Conservation (phyloP, 2,888 invertebrate genomes). For the Trachelus troglodyta region DNA sequence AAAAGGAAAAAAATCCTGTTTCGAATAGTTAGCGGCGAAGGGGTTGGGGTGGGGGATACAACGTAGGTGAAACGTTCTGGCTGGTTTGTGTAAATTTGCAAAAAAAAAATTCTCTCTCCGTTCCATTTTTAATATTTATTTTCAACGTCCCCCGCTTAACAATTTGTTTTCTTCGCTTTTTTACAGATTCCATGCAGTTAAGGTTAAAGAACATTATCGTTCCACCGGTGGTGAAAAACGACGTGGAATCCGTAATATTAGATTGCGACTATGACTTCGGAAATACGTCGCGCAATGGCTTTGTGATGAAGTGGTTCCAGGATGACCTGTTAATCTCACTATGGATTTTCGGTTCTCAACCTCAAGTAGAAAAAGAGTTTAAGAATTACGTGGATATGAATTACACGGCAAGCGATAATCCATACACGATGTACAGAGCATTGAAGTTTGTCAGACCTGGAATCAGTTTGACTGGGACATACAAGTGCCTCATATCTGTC, state of each 20-base stretch:
- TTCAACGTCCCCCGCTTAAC: too few relatives aligned
- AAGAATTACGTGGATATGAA: constrained; percentile 64
- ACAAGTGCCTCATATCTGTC: constrained; percentile 70
- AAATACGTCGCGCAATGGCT: constrained; percentile 57
- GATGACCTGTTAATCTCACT: constrained; percentile 65
- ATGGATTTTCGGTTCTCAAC: constrained; percentile 64
- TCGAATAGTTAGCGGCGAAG: too few relatives aligned
- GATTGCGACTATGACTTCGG: constrained; percentile 68
- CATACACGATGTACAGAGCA: constrained; percentile 67
- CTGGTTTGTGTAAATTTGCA: too few relatives aligned
- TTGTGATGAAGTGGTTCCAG: constrained; percentile 68
- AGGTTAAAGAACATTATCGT: constrained; percentile 54
- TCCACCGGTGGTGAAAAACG: constrained; percentile 52
- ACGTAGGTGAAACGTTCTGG: background rate
- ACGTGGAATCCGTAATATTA: constrained; percentile 62
- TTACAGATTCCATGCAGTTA: constrained; percentile 53
- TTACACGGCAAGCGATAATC: constrained; percentile 64
- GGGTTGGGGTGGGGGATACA: too few relatives aligned
- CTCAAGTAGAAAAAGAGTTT: constrained; percentile 58
- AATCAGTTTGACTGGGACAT: constrained; percentile 69
- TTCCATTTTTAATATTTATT: too few relatives aligned
- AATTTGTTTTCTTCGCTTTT: constrained; percentile 6
- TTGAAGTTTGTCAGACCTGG: constrained; percentile 69
- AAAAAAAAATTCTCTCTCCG: background rate
- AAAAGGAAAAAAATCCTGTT: too few relatives aligned